Base-by-base conservation (phyloP, 2,113 vertebrate species). In the Trichechus manatus region DNA sequence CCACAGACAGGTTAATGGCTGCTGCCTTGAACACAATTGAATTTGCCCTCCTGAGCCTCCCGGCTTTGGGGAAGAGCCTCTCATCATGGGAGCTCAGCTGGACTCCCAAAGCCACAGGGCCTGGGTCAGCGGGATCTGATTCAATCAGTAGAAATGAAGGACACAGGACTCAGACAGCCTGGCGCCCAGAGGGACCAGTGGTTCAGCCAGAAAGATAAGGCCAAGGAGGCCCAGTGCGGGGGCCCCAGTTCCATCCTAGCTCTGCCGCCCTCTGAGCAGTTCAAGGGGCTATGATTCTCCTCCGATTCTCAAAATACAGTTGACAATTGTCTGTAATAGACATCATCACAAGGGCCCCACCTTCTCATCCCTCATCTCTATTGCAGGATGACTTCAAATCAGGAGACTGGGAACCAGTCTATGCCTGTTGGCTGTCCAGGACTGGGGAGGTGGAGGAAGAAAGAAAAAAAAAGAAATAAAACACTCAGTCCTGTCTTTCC, bases 1-100 rank as follows among this genome's bases (percentile, higher is more conserved):
- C 96, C 98, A 97, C 96, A 98, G 98, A 98, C 98, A 98, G 98
- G 98, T 98, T 98, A 98, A 98, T 98, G 98, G 96, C 92, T 98
- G 94, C 97, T 64, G 17, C 82, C 53, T 68, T 64, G 64, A 47
- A 79, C 91, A 94, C 98, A 98, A 97, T 98, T 98, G 98, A 97
- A 98, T 98, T 98, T 98, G 17, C 9, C 89, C 94, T 98, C 92
- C 92, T 63, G 91, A 97, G 90, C 97, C 97, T 91, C 84, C 79
- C 47, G 61, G 93, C 93, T 96, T 84, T 98, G 92, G 94, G 95
- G 94, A 87, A 83, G 86, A 82, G 6, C 93, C 82, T 94, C 91
- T 96, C 80, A 97, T 75, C 91, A 75, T 86, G 23, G 75, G 93
- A 93, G 84, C 84, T 80, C 77, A 36, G 79, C 50, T 83, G 80